phyloP scores from a whole-genome alignment of 2,888 invertebrate species.

The Morinoia aosen region DNA sequence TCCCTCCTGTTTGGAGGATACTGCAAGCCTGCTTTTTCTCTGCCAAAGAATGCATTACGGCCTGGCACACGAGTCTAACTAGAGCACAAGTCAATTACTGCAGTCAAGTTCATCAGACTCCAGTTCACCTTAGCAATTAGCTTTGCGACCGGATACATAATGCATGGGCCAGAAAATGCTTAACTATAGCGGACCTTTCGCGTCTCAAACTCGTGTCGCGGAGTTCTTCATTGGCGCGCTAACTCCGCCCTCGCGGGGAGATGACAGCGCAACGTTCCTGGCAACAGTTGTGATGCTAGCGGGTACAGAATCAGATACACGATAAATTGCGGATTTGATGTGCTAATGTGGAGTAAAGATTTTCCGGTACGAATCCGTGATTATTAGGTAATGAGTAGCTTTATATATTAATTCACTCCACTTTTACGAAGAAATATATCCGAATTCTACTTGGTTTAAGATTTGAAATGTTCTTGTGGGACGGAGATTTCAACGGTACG shows the following conservation, averaged over 20 bases:
- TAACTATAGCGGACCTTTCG: background rate
- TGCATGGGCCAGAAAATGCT: background rate
- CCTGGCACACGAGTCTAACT: background rate
- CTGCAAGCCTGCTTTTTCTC: background rate
- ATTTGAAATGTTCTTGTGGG: background rate
- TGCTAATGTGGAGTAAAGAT: background rate
- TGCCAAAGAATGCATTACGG: background rate
- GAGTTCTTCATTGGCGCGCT: background rate
- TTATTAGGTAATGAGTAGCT: too few relatives aligned
- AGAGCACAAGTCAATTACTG: background rate
- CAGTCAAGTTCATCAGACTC: conserved; percentile 25
- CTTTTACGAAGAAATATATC: too few relatives aligned
- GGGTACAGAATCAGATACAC: background rate
- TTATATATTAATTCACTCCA: too few relatives aligned
- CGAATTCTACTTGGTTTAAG: too few relatives aligned
- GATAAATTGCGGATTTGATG: background rate
- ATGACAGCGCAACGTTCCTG: background rate
- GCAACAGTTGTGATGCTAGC: background rate
- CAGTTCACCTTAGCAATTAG: conserved; percentile 36
- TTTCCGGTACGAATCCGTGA: too few relatives aligned
- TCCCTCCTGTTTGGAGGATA: too few relatives aligned
- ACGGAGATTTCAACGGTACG: background rate
- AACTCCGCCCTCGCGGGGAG: background rate
- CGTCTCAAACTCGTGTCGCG: background rate
- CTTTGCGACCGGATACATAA: conserved; percentile 15